Percentiles rank a stretch among this genome's conserved stretches.
Conservation (phyloP, 2,797 vertebrate species). For the Sebastes nivosus region DNA sequence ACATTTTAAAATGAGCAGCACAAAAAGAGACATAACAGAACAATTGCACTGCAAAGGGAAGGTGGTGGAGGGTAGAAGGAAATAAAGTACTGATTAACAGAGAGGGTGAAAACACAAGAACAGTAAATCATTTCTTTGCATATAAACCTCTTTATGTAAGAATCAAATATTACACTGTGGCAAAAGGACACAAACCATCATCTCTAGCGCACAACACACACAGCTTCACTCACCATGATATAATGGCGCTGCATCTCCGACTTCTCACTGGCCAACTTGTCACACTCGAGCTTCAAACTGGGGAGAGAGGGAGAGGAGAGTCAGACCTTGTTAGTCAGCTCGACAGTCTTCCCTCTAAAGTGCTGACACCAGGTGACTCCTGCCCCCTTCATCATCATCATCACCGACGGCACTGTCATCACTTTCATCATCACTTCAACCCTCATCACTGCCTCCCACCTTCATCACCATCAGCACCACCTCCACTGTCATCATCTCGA, state of each 20-base stretch:
- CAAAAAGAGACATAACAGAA: background rate
- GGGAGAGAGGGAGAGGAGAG: conserved; percentile 54
- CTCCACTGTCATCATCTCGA: conserved; percentile 31
- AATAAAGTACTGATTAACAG: background rate
- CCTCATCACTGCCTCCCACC: conserved; percentile 28
- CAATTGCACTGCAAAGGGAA: background rate
- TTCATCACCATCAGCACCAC: conserved; percentile 2
- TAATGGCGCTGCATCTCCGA: conserved; percentile 99
- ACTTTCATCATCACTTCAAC: conserved; percentile 48
- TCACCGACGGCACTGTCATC: conserved; percentile 37
- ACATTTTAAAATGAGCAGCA: background rate
- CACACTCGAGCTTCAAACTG: conserved; percentile 96
- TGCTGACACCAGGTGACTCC: conserved; percentile 62
- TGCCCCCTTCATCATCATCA: conserved; percentile 64
- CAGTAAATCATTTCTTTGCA: background rate
- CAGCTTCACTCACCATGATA: conserved; percentile 88
- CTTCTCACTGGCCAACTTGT: conserved; percentile 98
- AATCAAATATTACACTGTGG: background rate
- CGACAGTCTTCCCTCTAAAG: conserved; percentile 46
- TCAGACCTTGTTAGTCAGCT: conserved; percentile 54
- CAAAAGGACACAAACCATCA: background rate
- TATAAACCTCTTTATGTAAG: background rate
- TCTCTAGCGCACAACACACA: background rate
- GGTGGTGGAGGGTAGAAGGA: background rate
- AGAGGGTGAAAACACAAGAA: background rate